Conservation (phyloP, 23 tunicate species). For the Pegea sp. region DNA sequence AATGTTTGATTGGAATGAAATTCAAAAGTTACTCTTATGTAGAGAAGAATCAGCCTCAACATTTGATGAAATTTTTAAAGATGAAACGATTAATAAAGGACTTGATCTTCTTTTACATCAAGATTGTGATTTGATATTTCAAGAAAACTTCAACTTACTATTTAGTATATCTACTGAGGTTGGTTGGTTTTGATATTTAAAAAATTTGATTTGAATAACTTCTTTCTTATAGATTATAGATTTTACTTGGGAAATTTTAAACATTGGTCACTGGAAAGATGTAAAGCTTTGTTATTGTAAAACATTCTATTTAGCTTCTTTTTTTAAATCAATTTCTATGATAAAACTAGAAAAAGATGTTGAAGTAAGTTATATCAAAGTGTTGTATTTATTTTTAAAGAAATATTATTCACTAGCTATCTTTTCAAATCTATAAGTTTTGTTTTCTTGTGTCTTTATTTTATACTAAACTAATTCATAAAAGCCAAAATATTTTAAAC, state of each 20-base stretch:
- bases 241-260: slow-evolving; percentile 55
- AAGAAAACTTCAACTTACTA: too few species aligned
- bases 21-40: not conserved
- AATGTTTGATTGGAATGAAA: not conserved
- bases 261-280: slow-evolving; percentile 84
- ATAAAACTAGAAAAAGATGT: not conserved
- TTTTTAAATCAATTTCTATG: slow-evolving; percentile 27
- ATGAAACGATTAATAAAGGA: too few species aligned
- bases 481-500: too few species aligned
- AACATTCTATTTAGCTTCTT: slow-evolving; percentile 30
- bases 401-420: too few species aligned
- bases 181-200: too few species aligned
- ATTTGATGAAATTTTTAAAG: too few species aligned
- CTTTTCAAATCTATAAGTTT: too few species aligned
- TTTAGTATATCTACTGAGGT: too few species aligned
- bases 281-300: slow-evolving; percentile 21
- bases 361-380: slow-evolving; percentile 1
- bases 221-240: slow-evolving; percentile 13
- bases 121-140: too few species aligned
- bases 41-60: not conserved
- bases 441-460: too few species aligned
- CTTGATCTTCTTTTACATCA: too few species aligned
- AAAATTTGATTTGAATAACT: not conserved
- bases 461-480: too few species aligned
- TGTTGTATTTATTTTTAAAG: not conserved